Percentiles rank a stretch among this genome's conserved stretches.
phyloP scores from a whole-genome alignment of 2,113 vertebrate genomes.

The Hiodon alosoides region DNA sequence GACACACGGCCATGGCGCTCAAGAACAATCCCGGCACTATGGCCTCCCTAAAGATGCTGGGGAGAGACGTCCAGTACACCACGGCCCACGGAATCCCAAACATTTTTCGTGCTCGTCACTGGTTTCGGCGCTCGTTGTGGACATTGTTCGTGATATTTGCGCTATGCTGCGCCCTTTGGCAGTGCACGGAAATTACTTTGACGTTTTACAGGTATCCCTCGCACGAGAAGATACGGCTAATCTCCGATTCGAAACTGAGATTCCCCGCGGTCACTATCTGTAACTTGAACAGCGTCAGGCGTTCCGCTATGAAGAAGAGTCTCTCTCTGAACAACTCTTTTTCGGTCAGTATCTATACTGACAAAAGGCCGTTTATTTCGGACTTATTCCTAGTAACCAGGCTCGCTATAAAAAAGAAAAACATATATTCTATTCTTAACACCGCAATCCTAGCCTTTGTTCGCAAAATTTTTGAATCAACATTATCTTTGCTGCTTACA shows the following conservation, averaged over 20 bases:
- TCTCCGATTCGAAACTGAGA: conserved; percentile 34
- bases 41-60: conserved; percentile 15
- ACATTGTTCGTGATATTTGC: conserved; percentile 29
- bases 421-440: too few relatives aligned
- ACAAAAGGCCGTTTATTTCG: neutral
- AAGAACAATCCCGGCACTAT: neutral
- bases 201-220: conserved; percentile 39
- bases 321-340: conserved; percentile 27
- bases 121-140: conserved; percentile 35
- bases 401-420: neutral
- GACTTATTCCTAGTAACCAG: neutral
- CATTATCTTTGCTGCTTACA: too few relatives aligned
- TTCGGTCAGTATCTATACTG: conserved; percentile 18
- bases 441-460: too few relatives aligned
- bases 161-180: conserved; percentile 39
- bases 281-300: conserved; percentile 35
- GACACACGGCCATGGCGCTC: neutral
- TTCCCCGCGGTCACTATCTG: conserved; percentile 41
- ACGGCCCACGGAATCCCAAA: conserved; percentile 39
- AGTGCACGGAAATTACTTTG: conserved; percentile 38
- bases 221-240: conserved; percentile 38
- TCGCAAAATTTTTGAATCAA: too few relatives aligned
- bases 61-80: conserved; percentile 28
- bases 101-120: conserved; percentile 36
- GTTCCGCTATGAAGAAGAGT: conserved; percentile 24